These are phyloP conservation scores for Ianthella basta DNA, from an alignment of 37 sponge, comb jelly and placozoan species.

Conservation along the genomic window DNA sequence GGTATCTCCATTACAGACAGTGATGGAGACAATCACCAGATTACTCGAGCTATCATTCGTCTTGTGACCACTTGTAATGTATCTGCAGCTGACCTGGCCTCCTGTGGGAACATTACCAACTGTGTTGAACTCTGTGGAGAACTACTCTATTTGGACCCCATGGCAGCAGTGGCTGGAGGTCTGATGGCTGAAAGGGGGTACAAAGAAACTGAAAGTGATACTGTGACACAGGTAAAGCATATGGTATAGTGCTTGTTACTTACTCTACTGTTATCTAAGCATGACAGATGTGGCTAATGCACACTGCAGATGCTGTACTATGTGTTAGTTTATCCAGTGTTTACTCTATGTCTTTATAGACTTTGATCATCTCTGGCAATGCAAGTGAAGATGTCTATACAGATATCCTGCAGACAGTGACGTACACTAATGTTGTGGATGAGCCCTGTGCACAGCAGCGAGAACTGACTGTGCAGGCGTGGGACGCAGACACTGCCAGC, in stretches of 20 bases:
- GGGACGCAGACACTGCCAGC: conserved; percentile 16
- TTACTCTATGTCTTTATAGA: neutral
- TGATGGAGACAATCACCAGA: conserved; percentile 24
- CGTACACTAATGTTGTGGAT: conserved; percentile 35
- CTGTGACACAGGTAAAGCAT: neutral
- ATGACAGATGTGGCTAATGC: too few species aligned
- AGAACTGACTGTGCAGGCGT: conserved; percentile 22
- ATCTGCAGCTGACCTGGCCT: neutral
- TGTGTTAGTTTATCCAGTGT: too few species aligned
- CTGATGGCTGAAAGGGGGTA: neutral
- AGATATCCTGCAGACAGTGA: conserved; percentile 30
- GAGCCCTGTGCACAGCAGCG: conserved; percentile 40
- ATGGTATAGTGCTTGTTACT: too few species aligned
- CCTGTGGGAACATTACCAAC: neutral
- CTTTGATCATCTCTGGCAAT: conserved; percentile 34
- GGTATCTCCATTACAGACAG: conserved; percentile 34
- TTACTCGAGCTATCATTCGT: neutral
- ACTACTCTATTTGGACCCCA: neutral
- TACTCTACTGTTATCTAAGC: too few species aligned
- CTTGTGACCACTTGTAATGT: neutral
- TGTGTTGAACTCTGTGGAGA: conserved; percentile 42
- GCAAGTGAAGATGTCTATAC: conserved; percentile 20
- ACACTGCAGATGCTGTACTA: too few species aligned
- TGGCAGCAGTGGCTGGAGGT: neutral
- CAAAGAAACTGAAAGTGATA: neutral